Evolutionary conservation across 2,797 vertebrate genomes (phyloP).

Genomic region (Cyclopterus lumpus): DNA sequence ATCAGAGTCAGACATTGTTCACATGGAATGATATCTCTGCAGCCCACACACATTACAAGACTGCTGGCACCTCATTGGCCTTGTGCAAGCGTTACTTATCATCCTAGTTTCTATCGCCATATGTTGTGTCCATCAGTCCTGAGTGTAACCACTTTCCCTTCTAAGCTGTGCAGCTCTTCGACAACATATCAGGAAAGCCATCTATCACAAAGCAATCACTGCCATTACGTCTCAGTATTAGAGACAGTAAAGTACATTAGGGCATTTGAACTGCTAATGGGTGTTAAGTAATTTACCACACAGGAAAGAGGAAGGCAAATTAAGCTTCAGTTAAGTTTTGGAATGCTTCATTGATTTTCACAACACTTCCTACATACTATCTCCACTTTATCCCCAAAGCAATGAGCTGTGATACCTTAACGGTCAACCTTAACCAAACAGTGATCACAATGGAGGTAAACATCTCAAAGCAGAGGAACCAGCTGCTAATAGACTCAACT

Average conservation of each 20-base stretch:
- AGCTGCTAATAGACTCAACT: background rate
- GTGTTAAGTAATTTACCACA: constrained; percentile 77
- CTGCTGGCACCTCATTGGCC: constrained; percentile 7
- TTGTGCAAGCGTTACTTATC: background rate
- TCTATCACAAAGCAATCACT: constrained; percentile 44
- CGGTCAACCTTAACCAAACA: constrained; percentile 16
- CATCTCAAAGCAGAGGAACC: constrained; percentile 1
- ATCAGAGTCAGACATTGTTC: constrained; percentile 10
- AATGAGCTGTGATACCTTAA: constrained; percentile 26
- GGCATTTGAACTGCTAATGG: constrained; percentile 73
- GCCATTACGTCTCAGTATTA: constrained; percentile 57
- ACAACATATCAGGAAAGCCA: constrained; percentile 53
- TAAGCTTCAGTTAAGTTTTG: constrained; percentile 65
- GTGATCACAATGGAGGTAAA: background rate
- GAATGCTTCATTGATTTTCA: constrained; percentile 49
- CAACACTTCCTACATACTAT: constrained; percentile 31
- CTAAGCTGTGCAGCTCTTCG: constrained; percentile 35
- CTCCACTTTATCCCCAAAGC: constrained; percentile 13
- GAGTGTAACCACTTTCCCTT: background rate
- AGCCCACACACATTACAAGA: constrained; percentile 14
- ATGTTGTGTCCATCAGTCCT: background rate
- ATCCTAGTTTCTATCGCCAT: background rate
- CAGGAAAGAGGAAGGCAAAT: constrained; percentile 74
- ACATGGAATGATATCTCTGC: constrained; percentile 11
- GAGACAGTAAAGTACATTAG: constrained; percentile 68